Base-by-base conservation (phyloP, 2,113 vertebrate species). In the Probosciger aterrimus region DNA sequence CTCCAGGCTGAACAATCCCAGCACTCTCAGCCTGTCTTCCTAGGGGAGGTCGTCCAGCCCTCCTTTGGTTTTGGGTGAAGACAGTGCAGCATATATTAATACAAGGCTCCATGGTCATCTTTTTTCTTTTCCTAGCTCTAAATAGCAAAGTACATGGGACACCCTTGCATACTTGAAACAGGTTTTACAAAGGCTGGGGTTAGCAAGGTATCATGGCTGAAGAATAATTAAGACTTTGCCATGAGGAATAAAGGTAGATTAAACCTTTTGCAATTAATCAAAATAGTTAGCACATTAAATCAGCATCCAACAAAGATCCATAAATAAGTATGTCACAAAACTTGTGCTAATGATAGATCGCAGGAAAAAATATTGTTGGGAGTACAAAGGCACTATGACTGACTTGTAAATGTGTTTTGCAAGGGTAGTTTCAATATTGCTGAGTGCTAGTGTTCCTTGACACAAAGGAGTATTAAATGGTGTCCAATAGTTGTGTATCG, bases 61-160 rank as follows among this genome's bases (percentile, higher is more conserved):
- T 59, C 9, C 33, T 59, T 20, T 59, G 57, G 57, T 49, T 77
- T 62, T 50, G 41, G 22, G 47, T 52, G 47, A 28, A 46, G 37
- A 7, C 10, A 20, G 31, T 41, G 62, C 31, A 24, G 11, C 28
- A 27, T 44, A 4, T 62, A 15, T 46, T 88, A 47, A 5, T 67
- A 31, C 16, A 49, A 68, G 52, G 19, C 31, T 17, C 9, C 1
- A 1, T 30, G 24, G 9, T 52, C 4, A 0, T 52, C n/a, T 49
- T n/a, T 27, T 52, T 83, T 68, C 6, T 65, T 70, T 57, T 62
- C 17, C 28, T n/a, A 24, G 7, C 39, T 87, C n/a, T 75, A 23
- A 80, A 65, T 44, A 31, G 15, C 63, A 52, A 39, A 80, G 24
- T 28, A 6, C 14, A 9, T 31, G 22, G 20, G 53, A 27, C 6